These are phyloP conservation scores for Scyliorhinus canicula DNA, from an alignment of 2,797 vertebrate species.

Conservation along the genomic window DNA sequence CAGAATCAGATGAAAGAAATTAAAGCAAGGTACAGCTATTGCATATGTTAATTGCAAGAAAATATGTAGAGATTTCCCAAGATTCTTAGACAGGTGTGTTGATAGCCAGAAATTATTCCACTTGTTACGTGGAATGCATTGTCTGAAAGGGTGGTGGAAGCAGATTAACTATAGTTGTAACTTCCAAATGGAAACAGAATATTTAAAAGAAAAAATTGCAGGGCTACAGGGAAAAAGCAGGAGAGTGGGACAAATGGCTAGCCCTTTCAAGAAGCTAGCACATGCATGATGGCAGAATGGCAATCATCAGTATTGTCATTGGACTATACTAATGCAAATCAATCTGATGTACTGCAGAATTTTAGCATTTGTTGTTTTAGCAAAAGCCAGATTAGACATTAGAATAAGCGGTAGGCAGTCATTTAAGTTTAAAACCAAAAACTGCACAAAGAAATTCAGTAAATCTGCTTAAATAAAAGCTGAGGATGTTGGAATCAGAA, in stretches of 20 bases:
- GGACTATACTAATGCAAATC: neutral
- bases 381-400: slow-evolving; percentile 13
- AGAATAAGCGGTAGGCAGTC: neutral
- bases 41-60: too few species aligned
- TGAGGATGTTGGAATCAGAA: too few species aligned
- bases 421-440: neutral
- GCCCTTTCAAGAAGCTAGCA: neutral
- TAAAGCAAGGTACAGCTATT: too few species aligned
- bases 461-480: neutral
- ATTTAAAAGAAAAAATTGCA: neutral
- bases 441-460: neutral
- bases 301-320: neutral
- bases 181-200: neutral
- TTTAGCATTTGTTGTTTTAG: neutral
- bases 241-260: neutral
- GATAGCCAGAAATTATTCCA: neutral
- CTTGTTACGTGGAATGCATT: neutral
- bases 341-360: neutral
- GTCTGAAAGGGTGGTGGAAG: neutral
- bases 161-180: neutral
- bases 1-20: too few species aligned
- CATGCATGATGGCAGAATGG: neutral
- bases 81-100: too few species aligned
- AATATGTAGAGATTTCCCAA: too few species aligned
- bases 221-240: neutral